Percentiles rank a stretch among this genome's conserved stretches.
Evolutionary conservation across 2,797 vertebrate species (phyloP).

Genomic region (Lophotriccus pileatus): DNA sequence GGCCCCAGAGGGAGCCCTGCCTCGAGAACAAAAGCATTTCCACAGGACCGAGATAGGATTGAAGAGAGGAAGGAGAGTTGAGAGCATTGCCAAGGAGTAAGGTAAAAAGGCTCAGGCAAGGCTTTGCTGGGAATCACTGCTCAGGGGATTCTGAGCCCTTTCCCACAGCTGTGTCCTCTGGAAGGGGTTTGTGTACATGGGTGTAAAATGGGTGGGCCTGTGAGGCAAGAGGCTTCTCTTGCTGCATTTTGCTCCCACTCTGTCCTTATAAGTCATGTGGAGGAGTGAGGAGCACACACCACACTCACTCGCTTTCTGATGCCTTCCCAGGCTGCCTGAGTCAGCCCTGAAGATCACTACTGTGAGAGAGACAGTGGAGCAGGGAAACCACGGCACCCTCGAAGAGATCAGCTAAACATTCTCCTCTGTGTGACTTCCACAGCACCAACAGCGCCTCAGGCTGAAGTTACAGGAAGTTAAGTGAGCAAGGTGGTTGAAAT

Average conservation of each 20-base stretch:
- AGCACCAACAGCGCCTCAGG: neutral
- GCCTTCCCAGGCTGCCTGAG: neutral
- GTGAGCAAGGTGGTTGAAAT: neutral
- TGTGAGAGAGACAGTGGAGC: neutral
- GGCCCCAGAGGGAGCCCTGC: neutral
- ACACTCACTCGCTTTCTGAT: neutral
- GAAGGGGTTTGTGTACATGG: neutral
- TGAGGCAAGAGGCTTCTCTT: neutral
- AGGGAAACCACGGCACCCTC: rapidly evolving
- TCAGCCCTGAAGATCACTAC: neutral
- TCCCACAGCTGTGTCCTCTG: neutral
- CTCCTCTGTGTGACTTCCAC: rapidly evolving
- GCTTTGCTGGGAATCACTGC: neutral
- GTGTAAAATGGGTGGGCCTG: neutral
- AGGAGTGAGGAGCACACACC: neutral
- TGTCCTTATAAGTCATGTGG: neutral
- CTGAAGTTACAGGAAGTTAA: neutral
- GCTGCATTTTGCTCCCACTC: neutral
- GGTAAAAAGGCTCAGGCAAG: neutral
- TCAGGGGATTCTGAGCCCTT: neutral
- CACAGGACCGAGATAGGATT: neutral
- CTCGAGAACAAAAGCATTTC: neutral
- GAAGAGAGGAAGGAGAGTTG: neutral
- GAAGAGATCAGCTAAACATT: neutral
- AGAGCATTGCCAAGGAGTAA: neutral